Evolutionary conservation across 2,797 vertebrate genomes (phyloP), one percentile per base, ranked within the genome.

Genomic region (Coregonus ussuriensis): DNA sequence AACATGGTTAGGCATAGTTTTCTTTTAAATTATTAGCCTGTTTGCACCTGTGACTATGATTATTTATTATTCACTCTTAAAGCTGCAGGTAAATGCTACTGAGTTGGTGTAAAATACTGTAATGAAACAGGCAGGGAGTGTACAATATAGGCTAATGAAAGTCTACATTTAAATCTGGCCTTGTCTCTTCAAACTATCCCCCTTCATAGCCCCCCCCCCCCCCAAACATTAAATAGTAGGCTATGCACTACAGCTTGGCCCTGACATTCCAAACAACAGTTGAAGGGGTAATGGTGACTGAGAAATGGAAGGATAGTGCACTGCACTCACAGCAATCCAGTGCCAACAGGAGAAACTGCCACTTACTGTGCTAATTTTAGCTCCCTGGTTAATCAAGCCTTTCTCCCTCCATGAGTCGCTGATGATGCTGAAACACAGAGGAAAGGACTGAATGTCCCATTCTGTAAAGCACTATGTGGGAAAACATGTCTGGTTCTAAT

Each of bases 331-430:
- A 47, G 54, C 15, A 33, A 69, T 47, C 71, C 37, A 63, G 53
- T 74, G 72, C 18, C 25, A 70, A 25, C 15, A 62, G 72, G 37
- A 79, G 66, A 73, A 74, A 73, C 56, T 33, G 18, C 51, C 51
- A 47, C 77, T 29, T 21, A 18, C 25, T 51, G 35, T 9, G 53
- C 66, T 79, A 79, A 54, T 72, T 71, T 59, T 18, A 77, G 47
- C 41, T 56, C 31, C 37, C 18, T 9, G 76, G 47, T 80, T 41
- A 68, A 70, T 70, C 56, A 62, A 73, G 71, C 63, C n/a, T 11
- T 31, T 63, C 65, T 18, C 67, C n/a, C 29, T n/a, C 33, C 31
- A 69, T 54, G 67, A 13, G 65, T 18, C 6, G 33, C 53, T 65
- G 6, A 16, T 56, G 11, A 41, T 74, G 51, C 18, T 21, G 25